Percentiles rank a stretch among this genome's conserved stretches.
These are phyloP conservation scores for Aleiodes sp. DNA, from an alignment of 1,140 invertebrate species.

Conservation along the genomic window DNA sequence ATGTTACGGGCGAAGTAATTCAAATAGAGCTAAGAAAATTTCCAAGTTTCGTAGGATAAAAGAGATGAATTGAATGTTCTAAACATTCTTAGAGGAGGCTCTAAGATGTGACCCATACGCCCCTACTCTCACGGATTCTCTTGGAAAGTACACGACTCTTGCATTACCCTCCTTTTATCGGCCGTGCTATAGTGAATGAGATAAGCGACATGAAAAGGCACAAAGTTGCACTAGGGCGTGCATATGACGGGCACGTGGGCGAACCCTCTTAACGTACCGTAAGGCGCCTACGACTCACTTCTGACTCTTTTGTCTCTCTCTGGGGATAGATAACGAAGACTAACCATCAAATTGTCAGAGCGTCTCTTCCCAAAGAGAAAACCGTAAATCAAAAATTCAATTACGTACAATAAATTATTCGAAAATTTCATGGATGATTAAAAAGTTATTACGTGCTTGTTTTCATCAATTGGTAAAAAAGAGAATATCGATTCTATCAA, in stretches of 20 bases:
- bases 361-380: background rate
- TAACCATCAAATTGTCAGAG: too few relatives aligned
- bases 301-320: background rate
- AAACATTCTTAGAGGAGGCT: background rate
- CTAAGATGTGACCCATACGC: constrained; percentile 4
- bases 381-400: background rate
- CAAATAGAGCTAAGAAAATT: background rate
- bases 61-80: background rate
- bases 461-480: too few relatives aligned
- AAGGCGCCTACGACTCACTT: background rate
- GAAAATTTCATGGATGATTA: background rate
- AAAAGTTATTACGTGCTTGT: background rate
- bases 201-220: constrained; percentile 22
- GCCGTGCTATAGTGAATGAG: constrained; percentile 13
- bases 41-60: background rate
- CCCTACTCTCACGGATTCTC: too few relatives aligned
- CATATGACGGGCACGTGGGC: constrained; percentile 22
- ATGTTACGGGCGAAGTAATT: background rate
- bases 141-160: constrained; percentile 30
- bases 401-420: background rate
- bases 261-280: background rate
- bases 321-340: background rate
- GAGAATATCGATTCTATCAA: too few relatives aligned
- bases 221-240: background rate
- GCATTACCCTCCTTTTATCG: constrained; percentile 36